Evolutionary conservation across 2,797 vertebrate species (phyloP).

Genomic region (Enteromius viviparus): DNA sequence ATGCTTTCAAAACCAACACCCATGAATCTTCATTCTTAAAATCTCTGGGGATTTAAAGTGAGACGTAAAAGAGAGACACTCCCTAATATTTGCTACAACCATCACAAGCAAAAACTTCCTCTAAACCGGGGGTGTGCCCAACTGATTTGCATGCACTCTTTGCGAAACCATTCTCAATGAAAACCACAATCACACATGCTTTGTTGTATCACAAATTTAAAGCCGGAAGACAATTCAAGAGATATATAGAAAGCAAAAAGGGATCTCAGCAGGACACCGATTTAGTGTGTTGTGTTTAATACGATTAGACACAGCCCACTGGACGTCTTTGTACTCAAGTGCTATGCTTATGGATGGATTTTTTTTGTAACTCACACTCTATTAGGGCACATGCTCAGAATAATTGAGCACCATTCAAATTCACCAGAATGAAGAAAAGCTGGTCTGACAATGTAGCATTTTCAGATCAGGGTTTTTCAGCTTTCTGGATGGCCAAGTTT

Average conservation of each 20-base stretch:
- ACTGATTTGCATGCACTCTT: neutral
- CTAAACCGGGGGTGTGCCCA: neutral
- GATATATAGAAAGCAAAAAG: neutral
- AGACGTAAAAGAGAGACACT: neutral
- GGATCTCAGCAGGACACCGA: conserved; percentile 5
- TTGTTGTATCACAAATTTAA: neutral
- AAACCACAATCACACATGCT: neutral
- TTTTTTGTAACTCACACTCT: conserved; percentile 44
- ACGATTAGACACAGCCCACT: conserved; percentile 51
- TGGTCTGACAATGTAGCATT: neutral
- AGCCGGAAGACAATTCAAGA: neutral
- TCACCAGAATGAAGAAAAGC: neutral
- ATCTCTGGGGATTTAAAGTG: neutral
- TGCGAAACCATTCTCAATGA: neutral
- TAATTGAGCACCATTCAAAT: neutral
- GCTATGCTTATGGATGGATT: conserved; percentile 40
- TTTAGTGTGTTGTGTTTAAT: conserved; percentile 49
- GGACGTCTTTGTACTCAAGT: conserved; percentile 43
- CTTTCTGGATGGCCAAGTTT: neutral
- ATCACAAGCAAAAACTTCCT: neutral
- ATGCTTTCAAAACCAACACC: neutral
- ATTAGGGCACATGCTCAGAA: neutral
- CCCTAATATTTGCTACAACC: neutral
- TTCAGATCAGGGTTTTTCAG: neutral
- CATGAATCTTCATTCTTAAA: neutral